These are phyloP conservation scores for Pangasius krempfi DNA, from an alignment of 2,797 vertebrate genomes.

Conservation along the genomic window DNA sequence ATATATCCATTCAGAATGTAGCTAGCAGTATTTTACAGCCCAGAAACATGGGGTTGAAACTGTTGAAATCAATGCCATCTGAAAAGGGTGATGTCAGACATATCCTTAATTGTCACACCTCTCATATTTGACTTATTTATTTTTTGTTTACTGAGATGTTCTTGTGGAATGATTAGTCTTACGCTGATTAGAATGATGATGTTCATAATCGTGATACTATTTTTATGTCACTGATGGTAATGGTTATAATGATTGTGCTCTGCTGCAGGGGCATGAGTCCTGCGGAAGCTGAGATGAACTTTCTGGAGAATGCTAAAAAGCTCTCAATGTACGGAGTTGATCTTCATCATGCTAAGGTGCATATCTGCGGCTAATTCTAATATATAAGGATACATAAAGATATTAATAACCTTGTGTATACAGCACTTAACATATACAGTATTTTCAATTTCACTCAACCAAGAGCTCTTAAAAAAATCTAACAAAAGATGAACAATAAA, in stretches of 20 bases:
- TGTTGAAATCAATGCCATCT: not conserved
- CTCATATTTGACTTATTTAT: not conserved
- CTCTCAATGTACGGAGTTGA: conserved; percentile 99
- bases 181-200: not conserved
- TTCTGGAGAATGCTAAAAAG: conserved; percentile 98
- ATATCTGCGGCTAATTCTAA: not conserved
- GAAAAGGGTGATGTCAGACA: not conserved
- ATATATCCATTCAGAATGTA: not conserved
- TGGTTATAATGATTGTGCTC: conserved; percentile 43
- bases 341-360: conserved; percentile 96
- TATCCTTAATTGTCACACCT: not conserved
- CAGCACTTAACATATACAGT: not conserved
- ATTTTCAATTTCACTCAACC: not conserved
- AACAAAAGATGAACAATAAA: not conserved
- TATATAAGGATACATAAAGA: not conserved
- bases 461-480: not conserved
- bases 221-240: not conserved
- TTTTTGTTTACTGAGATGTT: not conserved
- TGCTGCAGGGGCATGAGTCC: conserved; percentile 91
- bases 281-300: conserved; percentile 96
- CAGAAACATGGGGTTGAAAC: not conserved
- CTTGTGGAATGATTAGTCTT: not conserved
- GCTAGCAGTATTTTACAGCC: not conserved
- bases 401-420: not conserved
- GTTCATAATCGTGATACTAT: not conserved